Percentiles rank a stretch among this genome's conserved stretches.
phyloP scores from a whole-genome alignment of 2,797 vertebrate species.

The Centroberyx gerrardi region DNA sequence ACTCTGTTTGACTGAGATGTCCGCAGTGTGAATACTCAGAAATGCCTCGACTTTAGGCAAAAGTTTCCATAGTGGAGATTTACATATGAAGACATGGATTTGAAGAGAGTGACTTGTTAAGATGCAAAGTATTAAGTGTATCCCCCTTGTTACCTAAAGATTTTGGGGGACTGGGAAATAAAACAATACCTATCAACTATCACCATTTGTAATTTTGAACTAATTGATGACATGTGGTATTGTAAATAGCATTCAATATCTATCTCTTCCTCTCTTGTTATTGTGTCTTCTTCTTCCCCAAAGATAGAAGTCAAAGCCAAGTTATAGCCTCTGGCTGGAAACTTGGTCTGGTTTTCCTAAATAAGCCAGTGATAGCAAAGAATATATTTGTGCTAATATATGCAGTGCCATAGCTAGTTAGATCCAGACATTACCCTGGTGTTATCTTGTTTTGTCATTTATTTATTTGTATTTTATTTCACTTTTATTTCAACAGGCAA shows the following conservation, averaged over 20 bases:
- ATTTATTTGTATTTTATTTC: neutral
- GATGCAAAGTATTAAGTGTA: neutral
- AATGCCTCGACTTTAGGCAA: neutral
- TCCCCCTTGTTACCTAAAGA: too few relatives aligned
- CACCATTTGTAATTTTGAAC: too few relatives aligned
- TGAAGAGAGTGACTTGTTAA: slow-evolving; percentile 2
- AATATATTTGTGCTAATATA: too few relatives aligned
- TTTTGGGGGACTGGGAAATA: too few relatives aligned
- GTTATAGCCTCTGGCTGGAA: neutral
- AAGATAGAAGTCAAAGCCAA: neutral
- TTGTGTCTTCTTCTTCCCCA: too few relatives aligned
- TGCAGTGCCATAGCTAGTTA: too few relatives aligned
- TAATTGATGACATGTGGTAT: too few relatives aligned
- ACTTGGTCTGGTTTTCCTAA: neutral
- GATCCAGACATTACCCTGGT: too few relatives aligned
- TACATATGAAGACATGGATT: slow-evolving; percentile 4
- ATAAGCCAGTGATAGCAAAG: too few relatives aligned
- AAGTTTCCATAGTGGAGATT: slow-evolving; percentile 7
- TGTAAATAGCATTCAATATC: too few relatives aligned
- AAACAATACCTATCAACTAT: too few relatives aligned
- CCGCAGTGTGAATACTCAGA: neutral
- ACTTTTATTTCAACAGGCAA: neutral
- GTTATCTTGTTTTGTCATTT: neutral
- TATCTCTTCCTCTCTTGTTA: too few relatives aligned
- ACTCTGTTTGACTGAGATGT: slow-evolving; percentile 30